phyloP scores from a whole-genome alignment of 2,113 vertebrate species.

The Stomatorhinus ivindoensis region DNA sequence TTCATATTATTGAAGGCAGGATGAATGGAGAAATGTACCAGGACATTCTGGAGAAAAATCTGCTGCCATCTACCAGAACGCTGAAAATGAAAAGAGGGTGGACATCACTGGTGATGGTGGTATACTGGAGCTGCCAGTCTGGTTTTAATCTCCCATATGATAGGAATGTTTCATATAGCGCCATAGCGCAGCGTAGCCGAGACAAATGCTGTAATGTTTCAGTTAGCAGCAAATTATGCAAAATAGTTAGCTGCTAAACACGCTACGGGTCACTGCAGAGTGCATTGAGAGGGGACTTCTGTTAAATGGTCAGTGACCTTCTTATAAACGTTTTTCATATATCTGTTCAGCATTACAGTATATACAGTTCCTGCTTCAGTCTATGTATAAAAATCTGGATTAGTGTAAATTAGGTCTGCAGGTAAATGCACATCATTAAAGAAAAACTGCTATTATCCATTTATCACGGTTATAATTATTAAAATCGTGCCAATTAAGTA shows the following conservation, averaged over 20 bases:
- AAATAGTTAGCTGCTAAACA: not conserved
- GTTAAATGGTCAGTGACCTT: not conserved
- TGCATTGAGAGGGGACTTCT: not conserved
- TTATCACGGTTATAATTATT: not conserved
- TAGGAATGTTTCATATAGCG: not conserved
- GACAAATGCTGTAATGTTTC: not conserved
- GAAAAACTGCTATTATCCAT: not conserved
- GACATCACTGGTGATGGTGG: not conserved
- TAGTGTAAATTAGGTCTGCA: not conserved
- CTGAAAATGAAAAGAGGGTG: too few relatives aligned
- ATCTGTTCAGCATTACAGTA: not conserved
- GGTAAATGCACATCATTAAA: not conserved
- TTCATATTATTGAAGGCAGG: too few relatives aligned
- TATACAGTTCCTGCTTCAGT: not conserved
- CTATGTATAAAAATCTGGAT: not conserved
- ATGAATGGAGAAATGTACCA: too few relatives aligned
- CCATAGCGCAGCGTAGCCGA: not conserved
- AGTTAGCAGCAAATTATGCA: not conserved
- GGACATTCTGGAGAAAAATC: too few relatives aligned
- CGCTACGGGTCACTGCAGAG: not conserved
- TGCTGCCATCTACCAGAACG: too few relatives aligned
- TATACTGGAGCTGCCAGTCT: too few relatives aligned
- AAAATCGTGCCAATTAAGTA: not conserved
- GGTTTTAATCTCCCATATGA: not conserved
- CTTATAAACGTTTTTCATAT: not conserved